Evolutionary conservation across 2,888 invertebrate genomes (phyloP).

Genomic region (Brachypterus glaber): DNA sequence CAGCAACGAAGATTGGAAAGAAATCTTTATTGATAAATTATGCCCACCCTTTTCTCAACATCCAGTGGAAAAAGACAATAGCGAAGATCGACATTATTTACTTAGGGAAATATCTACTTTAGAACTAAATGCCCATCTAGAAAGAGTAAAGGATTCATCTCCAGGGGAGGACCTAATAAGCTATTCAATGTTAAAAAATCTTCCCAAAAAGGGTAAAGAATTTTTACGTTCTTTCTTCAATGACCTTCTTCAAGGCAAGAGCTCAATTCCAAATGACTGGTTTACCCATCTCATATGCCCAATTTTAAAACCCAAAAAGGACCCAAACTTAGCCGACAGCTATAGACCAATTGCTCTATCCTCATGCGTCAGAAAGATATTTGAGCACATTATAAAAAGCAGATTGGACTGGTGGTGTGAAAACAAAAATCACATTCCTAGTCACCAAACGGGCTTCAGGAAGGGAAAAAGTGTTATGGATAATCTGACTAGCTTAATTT

Average conservation of each 20-base stretch:
- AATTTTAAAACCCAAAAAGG: conserved; percentile 6
- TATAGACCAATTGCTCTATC: conserved; percentile 10
- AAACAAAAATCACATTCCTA: conserved; percentile 2
- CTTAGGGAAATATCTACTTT: background rate
- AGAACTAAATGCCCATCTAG: background rate
- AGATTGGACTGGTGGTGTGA: conserved; percentile 10
- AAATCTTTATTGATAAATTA: background rate
- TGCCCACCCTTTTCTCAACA: background rate
- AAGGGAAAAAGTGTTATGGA: conserved; percentile 5
- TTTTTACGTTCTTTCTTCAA: background rate
- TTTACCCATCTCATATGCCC: background rate
- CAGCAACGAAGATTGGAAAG: background rate
- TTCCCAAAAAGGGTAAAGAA: conserved; percentile 1
- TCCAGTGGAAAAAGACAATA: background rate
- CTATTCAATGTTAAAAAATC: conserved; percentile 6
- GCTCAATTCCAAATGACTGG: conserved; percentile 5
- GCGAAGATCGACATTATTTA: background rate
- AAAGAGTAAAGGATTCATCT: conserved; percentile 4
- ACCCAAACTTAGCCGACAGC: conserved; percentile 4
- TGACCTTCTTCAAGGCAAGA: background rate
- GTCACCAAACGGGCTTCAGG: conserved; percentile 8
- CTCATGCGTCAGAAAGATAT: conserved; percentile 9
- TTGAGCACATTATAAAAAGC: conserved; percentile 5
- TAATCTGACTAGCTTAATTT: background rate
- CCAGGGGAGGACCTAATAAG: conserved; percentile 7